Conservation (phyloP, 2,113 vertebrate species). For the Tinamus guttatus region DNA sequence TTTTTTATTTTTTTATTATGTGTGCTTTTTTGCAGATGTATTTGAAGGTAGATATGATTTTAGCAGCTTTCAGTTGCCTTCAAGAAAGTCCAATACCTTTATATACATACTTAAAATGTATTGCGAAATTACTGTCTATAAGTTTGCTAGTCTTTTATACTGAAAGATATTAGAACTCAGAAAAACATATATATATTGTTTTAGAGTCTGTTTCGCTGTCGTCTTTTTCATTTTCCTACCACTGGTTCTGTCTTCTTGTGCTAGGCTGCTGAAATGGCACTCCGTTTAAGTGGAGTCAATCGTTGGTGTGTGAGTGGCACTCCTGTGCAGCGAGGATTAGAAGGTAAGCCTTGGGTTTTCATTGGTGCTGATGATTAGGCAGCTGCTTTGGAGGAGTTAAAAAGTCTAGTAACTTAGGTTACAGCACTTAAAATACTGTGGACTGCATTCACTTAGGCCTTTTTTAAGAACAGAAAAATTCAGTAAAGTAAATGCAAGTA, state of each 20-base stretch:
- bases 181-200: rapidly evolving
- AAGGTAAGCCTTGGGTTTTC: constrained; percentile 81
- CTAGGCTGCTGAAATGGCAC: constrained; percentile 98
- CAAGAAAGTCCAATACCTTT: neutral
- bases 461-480: too few species aligned
- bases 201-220: neutral
- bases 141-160: neutral
- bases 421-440: too few species aligned
- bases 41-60: neutral
- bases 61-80: neutral
- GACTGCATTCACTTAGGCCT: too few species aligned
- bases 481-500: too few species aligned
- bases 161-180: neutral
- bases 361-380: neutral
- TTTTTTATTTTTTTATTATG: neutral
- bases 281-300: constrained; percentile 93
- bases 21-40: neutral
- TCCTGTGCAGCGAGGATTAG: constrained; percentile 96
- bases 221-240: neutral
- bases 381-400: neutral
- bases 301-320: constrained; percentile 98
- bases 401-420: neutral
- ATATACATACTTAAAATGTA: neutral
- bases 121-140: neutral
- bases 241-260: neutral